Evolutionary conservation across 2,888 invertebrate species (phyloP).

Genomic region (Leptopterna dolabrata): DNA sequence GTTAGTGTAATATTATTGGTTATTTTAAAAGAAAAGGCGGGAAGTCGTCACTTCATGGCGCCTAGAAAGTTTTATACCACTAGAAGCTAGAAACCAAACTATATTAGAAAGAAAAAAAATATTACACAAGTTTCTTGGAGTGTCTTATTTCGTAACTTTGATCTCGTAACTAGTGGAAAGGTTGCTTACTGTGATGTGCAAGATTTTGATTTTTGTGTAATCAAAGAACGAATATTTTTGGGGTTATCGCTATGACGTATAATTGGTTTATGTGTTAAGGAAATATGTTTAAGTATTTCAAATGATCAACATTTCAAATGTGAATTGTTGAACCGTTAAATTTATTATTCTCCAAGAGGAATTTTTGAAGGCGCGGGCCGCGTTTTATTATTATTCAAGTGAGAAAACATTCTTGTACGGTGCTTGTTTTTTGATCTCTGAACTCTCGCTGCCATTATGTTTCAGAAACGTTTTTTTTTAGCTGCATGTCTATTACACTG

Average conservation of each 20-base stretch:
- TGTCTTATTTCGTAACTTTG: slow-evolving; percentile 50
- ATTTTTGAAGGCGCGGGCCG: background rate
- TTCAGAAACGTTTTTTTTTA: background rate
- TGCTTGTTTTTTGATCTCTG: slow-evolving; percentile 20
- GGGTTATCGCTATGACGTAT: background rate
- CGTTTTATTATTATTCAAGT: background rate
- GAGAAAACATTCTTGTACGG: background rate
- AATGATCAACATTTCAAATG: background rate
- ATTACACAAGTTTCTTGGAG: background rate
- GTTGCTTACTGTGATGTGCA: slow-evolving; percentile 56
- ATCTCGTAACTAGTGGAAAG: slow-evolving; percentile 60
- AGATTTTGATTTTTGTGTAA: slow-evolving; percentile 23
- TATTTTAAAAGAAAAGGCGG: background rate
- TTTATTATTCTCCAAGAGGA: background rate
- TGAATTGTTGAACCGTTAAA: background rate
- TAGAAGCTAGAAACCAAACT: slow-evolving; percentile 39
- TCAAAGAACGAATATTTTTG: background rate
- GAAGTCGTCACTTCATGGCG: background rate
- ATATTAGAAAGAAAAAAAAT: background rate
- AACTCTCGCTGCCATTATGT: background rate
- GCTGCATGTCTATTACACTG: background rate
- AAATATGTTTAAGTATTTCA: background rate
- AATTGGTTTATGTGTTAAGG: background rate
- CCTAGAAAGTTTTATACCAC: slow-evolving; percentile 13
- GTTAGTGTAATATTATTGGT: background rate